Base-by-base conservation (phyloP, 2,113 vertebrate genomes). In the Seriola rivoliana region DNA sequence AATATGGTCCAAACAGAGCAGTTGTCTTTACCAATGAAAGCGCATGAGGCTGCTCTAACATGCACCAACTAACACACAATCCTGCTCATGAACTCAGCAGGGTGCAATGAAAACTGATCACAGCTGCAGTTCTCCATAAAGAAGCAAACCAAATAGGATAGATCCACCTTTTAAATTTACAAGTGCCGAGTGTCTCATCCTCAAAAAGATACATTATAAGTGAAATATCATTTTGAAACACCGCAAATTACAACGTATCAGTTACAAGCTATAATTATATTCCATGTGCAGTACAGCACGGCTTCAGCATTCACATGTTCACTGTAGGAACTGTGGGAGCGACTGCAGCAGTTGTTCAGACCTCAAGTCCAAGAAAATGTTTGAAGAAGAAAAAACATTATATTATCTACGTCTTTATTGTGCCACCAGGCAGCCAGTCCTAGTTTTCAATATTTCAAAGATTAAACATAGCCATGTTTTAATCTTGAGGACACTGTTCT, bases 381-480 rank as follows among this genome's bases (percentile, higher is more conserved):
- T 52, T 40, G 23, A 67, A 57, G 21, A 55, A 36, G 19, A 58
- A 66, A 29, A 67, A 75, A 44, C 0, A 36, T 9, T 17, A 8
- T 52, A 44, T 25, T 34, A 59, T 46, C 32, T 16, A 3, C 12
- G 5, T 46, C 23, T 54, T 67, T 25, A 44, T 48, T 58, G 8
- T 62, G 4, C 42, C 48, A 73, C 52, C 21, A 42, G 66, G 32
- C 64, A 57, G 21, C 14, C 1, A 77, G 63, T 38, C 66, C 38
- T 58, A 23, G 7, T 71, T 71, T 78, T 72, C 34, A 29, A 55
- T 75, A 38, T 16, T 55, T 62, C 12, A 25, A 79, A 82, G 67
- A 63, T 83, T 23, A 67, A 36, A 69, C 12, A 64, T 3, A 34
- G 10, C 2, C 8, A 69, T 8, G 10, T 65, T 74, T 64, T 62